A percentile compares a stretch with the other conserved stretches of the same genome.
Conservation (phyloP, 2,113 vertebrate species). For the Panthera leo region DNA sequence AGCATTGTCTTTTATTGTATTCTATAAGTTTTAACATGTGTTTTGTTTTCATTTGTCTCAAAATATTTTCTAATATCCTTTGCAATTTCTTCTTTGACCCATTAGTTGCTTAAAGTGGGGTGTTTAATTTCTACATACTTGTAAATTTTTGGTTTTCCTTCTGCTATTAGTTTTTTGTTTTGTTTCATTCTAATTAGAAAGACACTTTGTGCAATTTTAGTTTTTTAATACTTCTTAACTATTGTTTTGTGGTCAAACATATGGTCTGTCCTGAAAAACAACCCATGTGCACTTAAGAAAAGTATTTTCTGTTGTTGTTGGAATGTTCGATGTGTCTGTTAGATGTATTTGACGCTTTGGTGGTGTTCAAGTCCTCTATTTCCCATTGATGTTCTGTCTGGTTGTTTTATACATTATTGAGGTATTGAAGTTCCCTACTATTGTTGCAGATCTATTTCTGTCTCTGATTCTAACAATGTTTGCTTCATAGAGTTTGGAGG, state of each 20-base stretch:
- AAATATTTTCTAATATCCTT: neutral
- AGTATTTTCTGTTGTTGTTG: neutral
- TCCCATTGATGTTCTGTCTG: neutral
- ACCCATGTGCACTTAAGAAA: neutral
- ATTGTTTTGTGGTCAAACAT: neutral
- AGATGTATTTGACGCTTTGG: neutral
- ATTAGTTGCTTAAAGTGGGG: neutral
- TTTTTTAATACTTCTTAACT: neutral
- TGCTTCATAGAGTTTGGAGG: neutral
- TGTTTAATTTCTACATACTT: neutral
- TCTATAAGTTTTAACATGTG: neutral
- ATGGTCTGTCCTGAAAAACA: neutral
- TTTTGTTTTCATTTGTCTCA: neutral
- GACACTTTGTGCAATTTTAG: neutral
- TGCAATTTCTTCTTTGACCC: neutral
- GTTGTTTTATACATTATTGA: neutral
- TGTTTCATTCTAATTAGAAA: neutral
- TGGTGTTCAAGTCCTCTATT: neutral
- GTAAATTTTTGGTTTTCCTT: neutral
- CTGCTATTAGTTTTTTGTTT: neutral
- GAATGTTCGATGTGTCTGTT: neutral
- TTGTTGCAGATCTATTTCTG: neutral
- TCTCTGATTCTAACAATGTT: neutral
- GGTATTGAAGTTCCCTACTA: neutral
- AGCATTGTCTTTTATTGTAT: neutral